Evolutionary conservation across 2,797 vertebrate species (phyloP).

Genomic region (Urosaurus nigricauda): DNA sequence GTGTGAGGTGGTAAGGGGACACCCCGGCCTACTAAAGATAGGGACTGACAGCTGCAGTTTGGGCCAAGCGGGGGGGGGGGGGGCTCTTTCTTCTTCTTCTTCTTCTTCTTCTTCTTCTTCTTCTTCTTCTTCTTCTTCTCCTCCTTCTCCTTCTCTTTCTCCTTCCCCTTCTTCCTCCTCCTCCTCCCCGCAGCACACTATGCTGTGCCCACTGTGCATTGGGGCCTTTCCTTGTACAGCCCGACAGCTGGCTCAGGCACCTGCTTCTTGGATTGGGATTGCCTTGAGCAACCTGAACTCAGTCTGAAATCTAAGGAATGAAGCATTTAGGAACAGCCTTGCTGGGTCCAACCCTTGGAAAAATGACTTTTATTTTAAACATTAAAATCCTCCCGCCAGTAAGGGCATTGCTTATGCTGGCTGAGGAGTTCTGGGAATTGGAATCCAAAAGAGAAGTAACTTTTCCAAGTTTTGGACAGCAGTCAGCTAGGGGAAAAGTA

Average conservation of each 20-base stretch:
- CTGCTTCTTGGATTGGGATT: constrained; percentile 6
- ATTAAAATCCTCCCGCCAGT: no score
- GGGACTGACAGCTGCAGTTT: constrained; percentile 38
- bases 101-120: no score
- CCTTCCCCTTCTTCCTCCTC: not conserved
- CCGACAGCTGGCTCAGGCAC: constrained; percentile 31
- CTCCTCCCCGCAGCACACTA: not conserved
- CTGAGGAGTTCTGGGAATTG: no score
- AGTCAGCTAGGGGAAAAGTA: not conserved
- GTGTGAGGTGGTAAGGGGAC: constrained; percentile 46
- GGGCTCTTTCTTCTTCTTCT: not conserved
- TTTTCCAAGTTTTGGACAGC: not conserved
- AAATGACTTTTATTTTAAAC: no score
- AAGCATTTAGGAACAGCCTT: not conserved
- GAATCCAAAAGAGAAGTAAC: no score
- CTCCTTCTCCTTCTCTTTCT: no score
- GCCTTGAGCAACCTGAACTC: not conserved
- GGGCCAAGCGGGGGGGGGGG: not conserved
- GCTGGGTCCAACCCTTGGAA: not conserved
- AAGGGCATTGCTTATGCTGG: no score
- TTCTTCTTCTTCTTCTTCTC: not conserved
- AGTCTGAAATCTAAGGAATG: no score
- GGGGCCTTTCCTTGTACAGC: not conserved
- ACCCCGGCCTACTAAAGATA: constrained; percentile 42
- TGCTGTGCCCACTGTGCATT: not conserved